phyloP scores from a whole-genome alignment of 2,888 invertebrate species.

The Philaethria dido region DNA sequence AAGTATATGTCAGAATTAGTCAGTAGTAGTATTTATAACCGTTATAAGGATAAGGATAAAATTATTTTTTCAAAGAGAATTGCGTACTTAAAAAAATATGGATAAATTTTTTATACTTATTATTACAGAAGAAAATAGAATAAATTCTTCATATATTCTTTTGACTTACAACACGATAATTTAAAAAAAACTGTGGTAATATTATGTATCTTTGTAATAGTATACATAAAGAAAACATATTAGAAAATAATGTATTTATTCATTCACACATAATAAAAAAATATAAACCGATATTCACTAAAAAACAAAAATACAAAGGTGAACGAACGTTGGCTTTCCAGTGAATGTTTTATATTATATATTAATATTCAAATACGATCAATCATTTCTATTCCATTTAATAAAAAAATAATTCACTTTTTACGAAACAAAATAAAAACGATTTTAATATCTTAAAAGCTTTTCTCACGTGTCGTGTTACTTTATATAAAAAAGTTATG shows the following conservation, averaged over 20 bases:
- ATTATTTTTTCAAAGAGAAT: no score
- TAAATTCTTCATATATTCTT: no score
- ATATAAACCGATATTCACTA: neutral
- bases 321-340: constrained; percentile 2
- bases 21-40: no score
- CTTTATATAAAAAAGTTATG: neutral
- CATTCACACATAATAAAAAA: neutral
- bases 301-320: constrained; percentile 1
- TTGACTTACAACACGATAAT: no score
- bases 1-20: no score
- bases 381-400: neutral
- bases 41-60: no score
- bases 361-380: constrained; percentile 19
- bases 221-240: no score
- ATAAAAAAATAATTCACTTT: neutral
- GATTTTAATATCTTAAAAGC: neutral
- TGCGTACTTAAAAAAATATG: no score
- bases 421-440: neutral
- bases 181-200: no score
- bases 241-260: neutral
- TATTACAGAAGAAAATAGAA: no score
- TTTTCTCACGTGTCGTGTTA: neutral
- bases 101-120: no score
- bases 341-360: neutral
- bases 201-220: neutral